Conservation (phyloP, 2,113 vertebrate genomes). For the Phycodurus eques region DNA sequence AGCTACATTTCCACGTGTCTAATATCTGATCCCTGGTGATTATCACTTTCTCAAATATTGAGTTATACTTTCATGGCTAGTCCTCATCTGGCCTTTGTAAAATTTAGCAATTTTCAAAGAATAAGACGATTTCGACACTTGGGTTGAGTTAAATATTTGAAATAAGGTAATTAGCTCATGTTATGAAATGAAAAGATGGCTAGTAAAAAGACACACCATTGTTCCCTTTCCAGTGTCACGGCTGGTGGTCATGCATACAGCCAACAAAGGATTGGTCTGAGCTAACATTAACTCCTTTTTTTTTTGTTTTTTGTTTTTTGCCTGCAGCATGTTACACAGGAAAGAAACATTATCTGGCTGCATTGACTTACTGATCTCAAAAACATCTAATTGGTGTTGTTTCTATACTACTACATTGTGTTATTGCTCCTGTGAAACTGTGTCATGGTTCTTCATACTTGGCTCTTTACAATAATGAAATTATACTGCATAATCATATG, state of each 20-base stretch:
- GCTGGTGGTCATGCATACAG: constrained; percentile 35
- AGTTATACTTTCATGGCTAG: background rate
- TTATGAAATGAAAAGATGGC: background rate
- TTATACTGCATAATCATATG: background rate
- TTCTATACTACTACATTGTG: background rate
- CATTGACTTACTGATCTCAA: constrained; percentile 28
- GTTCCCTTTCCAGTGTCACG: constrained; percentile 35
- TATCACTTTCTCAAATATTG: constrained; percentile 32
- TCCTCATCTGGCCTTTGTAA: background rate
- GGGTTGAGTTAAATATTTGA: background rate
- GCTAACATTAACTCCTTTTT: constrained; percentile 54
- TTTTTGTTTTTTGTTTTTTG: background rate
- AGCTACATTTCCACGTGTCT: constrained; percentile 42
- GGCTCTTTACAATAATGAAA: background rate
- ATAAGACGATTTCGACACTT: background rate
- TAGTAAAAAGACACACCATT: constrained; percentile 48
- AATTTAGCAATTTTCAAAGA: background rate
- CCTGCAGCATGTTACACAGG: constrained; percentile 32
- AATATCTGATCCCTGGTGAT: constrained; percentile 34
- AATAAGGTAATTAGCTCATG: background rate
- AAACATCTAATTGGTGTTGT: background rate
- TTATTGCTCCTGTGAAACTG: background rate
- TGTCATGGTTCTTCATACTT: background rate
- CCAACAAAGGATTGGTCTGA: constrained; percentile 58
- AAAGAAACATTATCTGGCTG: constrained; percentile 34